Base-by-base conservation (phyloP, 2,113 vertebrate species). In the Apodemus sylvaticus region DNA sequence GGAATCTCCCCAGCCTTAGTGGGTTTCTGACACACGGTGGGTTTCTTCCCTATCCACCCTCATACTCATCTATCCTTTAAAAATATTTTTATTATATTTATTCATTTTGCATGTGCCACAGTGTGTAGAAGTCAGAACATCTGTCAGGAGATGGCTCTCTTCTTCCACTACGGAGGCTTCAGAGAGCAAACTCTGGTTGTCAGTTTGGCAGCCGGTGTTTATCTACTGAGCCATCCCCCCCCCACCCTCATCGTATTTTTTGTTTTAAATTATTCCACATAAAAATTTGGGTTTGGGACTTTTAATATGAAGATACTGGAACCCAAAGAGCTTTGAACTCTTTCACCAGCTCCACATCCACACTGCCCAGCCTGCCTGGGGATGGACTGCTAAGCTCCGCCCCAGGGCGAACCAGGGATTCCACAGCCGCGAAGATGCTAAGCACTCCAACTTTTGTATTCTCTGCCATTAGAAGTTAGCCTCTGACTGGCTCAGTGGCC, bases 251-350 rank as follows among this genome's bases (percentile, higher is more conserved):
- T n/a, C 55, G 60, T 7, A 7, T 7, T n/a, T 87, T 51, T 71
- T 81, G 62, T 58, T 60, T 53, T 82, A 92, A 68, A 36, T 51
- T 16, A 51, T 24, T 86, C 64, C 39, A 89, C 42, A 42, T 62
- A 79, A 60, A 53, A 93, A 39, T 9, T n/a, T n/a, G n/a, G 16
- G 16, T 95, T 94, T 87, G 60, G 45, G 34, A 51, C 24, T 83
- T 90, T 76, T 60, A 76, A 71, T 60, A 24, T 64, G 45, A 86
- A 81, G 60, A 66, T 71, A 45, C 76, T 34, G 73, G 82, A 79
- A 91, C 24, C 24, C 82, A 39, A 19, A 36, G 51, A 51, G 68
- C 14, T 5, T 13, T 29, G 78, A 73, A 77, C 31, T 62, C 58
- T 20, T 17, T 1, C 2, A 17, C 55, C 26, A n/a, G 7, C 14